A percentile compares a stretch with the other conserved stretches of the same genome.
Conservation (phyloP, 2,888 invertebrate genomes). For the Polydrusus pterygomalis region DNA sequence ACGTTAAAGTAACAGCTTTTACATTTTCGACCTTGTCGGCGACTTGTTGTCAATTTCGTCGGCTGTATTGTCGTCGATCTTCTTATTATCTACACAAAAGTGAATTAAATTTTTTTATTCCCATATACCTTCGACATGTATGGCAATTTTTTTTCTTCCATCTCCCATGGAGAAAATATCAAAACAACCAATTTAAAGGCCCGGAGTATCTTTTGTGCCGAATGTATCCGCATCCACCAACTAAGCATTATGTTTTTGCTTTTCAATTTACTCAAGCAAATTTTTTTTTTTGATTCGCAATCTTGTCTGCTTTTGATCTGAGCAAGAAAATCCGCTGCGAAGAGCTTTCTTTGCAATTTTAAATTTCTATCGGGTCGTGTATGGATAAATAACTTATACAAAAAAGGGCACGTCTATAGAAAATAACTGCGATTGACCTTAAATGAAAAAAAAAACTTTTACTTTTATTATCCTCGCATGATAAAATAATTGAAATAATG, state of each 20-base stretch:
- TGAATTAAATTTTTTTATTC: neutral
- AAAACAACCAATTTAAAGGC: conserved; percentile 26
- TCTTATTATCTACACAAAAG: too few species aligned
- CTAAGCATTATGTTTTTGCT: conserved; percentile 22
- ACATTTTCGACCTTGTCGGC: too few species aligned
- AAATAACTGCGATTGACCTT: too few species aligned
- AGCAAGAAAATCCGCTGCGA: neutral
- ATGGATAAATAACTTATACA: neutral
- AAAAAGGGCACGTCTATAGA: neutral
- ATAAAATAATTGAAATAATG: too few species aligned
- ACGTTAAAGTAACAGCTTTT: too few species aligned
- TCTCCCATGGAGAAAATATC: conserved; percentile 8
- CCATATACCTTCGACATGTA: neutral
- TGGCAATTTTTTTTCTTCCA: neutral
- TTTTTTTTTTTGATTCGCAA: conserved; percentile 12
- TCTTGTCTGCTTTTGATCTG: conserved; percentile 16
- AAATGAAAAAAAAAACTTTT: too few species aligned
- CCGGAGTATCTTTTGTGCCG: neutral
- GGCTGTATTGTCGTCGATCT: too few species aligned
- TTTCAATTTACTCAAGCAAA: conserved; percentile 16
- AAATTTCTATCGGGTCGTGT: conserved; percentile 7
- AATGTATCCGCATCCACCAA: conserved; percentile 17
- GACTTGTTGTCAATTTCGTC: too few species aligned
- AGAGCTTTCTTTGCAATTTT: neutral
- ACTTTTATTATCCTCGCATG: too few species aligned